Evolutionary conservation across 2,797 vertebrate species (phyloP), one percentile per base, ranked within the genome.

Genomic region (Hirundo rustica): DNA sequence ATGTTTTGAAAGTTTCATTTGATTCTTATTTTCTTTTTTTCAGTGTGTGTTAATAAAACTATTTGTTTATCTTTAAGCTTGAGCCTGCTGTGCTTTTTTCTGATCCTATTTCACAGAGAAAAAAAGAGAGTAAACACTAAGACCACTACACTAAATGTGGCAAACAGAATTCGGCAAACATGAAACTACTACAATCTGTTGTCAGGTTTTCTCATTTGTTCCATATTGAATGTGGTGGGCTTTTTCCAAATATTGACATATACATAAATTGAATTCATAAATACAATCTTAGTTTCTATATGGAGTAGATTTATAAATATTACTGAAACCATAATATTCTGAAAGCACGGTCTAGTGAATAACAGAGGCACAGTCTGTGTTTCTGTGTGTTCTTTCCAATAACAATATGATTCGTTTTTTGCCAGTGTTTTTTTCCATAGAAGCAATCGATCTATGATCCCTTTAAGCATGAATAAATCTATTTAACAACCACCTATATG

Each of bases 161-260:
- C 38, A 38, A 38, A 38, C 38, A 38, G 38, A 38, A 38, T 12
- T 38, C 38, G 12, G 38, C 38, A 38, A 38, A 38, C 38, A 38
- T 38, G 38, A 38, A 38, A 38, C 38, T 38, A 38, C 38, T 38
- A 38, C 21, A 18, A 47, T 55, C 12, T 78, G 25, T 54, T 55
- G 23, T 13, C 16, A 81, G 29, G 21, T 55, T 22, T 64, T 66
- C 65, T 82, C 4, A 25, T 20, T 55, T 32, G 2, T 76, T 88
- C 36, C 75, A 3, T 19, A 64, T 36, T 51, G 4, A 75, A 6
- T 27, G 7, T 3, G 1, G 3, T 14, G 5, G 23, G 8, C 4
- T 83, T 72, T 88, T 78, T 72, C 25, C 22, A 75, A 40, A 40
- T 65, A 20, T n/a, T 67, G 32, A 44, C 7, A 30, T 14, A 30